A percentile compares a stretch with the other conserved stretches of the same genome.
These are phyloP conservation scores for Drosophila parthenogenetica DNA, from an alignment of 2,888 invertebrate species.

Conservation along the genomic window DNA sequence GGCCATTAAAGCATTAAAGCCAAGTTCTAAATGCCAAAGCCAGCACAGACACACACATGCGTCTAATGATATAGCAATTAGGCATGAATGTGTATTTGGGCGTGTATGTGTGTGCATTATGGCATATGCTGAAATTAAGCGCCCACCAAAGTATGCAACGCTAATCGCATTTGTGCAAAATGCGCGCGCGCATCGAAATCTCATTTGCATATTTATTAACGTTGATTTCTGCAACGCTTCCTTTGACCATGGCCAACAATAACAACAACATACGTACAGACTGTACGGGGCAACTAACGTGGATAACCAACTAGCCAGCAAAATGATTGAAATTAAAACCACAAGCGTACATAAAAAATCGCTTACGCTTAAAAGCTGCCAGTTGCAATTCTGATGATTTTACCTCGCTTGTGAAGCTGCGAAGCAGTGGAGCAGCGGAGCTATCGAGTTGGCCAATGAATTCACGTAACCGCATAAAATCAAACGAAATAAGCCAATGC, in stretches of 20 bases:
- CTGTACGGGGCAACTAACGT: conserved; percentile 29
- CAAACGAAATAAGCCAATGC: conserved; percentile 79
- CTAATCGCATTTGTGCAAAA: conserved; percentile 67
- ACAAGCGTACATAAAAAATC: conserved; percentile 79
- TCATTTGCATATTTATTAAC: conserved; percentile 75
- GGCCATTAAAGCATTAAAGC: conserved; percentile 76
- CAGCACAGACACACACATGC: conserved; percentile 5
- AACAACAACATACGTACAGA: conserved; percentile 16
- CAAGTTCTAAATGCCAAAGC: conserved; percentile 9
- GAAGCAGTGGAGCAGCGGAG: background rate
- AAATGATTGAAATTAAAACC: conserved; percentile 82
- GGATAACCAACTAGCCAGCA: conserved; percentile 50
- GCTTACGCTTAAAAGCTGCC: conserved; percentile 76
- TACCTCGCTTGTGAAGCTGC: background rate
- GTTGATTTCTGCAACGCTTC: conserved; percentile 59
- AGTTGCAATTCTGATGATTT: conserved; percentile 4
- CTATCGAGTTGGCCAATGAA: conserved; percentile 51
- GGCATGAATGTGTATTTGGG: conserved; percentile 19
- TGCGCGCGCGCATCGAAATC: conserved; percentile 29
- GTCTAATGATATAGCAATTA: conserved; percentile 67
- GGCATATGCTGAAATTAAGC: conserved; percentile 46
- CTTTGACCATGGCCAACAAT: conserved; percentile 15
- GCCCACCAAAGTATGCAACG: conserved; percentile 49
- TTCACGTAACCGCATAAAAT: conserved; percentile 82
- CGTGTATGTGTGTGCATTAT: background rate